Percentiles rank a stretch among this genome's conserved stretches.
phyloP scores from a whole-genome alignment of 2,888 invertebrate species.

The Bedellia somnulentella region DNA sequence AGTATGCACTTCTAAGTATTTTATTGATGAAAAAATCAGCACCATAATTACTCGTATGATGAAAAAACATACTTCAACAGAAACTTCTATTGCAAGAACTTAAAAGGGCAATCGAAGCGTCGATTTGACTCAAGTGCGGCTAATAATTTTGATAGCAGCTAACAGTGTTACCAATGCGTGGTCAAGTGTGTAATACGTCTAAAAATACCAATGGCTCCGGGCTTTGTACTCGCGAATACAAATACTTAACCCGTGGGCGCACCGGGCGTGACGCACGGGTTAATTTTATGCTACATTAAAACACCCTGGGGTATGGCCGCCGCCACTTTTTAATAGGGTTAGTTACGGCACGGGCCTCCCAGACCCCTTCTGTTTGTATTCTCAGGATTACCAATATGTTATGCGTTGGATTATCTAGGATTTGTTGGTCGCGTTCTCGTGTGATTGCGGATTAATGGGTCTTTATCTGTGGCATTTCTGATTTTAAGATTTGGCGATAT shows the following conservation, averaged over 20 bases:
- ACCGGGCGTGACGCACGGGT: slow-evolving; percentile 42
- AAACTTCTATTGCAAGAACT: too few species aligned
- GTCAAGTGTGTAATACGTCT: too few species aligned
- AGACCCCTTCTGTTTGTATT: slow-evolving; percentile 18
- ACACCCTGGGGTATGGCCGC: slow-evolving; percentile 25
- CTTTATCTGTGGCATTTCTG: neutral
- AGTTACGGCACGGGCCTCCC: slow-evolving; percentile 39
- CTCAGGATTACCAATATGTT: slow-evolving; percentile 42
- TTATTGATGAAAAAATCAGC: too few species aligned
- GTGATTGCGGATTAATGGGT: neutral
- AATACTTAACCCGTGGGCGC: slow-evolving; percentile 24
- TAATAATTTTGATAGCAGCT: too few species aligned
- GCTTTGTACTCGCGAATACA: too few species aligned
- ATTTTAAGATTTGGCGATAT: neutral
- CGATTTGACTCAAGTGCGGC: too few species aligned
- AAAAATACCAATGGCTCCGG: too few species aligned
- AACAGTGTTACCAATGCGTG: too few species aligned
- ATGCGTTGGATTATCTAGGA: slow-evolving; percentile 26
- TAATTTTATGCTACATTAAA: slow-evolving; percentile 60
- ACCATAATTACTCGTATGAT: too few species aligned
- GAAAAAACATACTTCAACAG: too few species aligned
- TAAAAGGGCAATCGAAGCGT: too few species aligned
- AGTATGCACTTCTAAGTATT: too few species aligned
- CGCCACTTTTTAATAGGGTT: slow-evolving; percentile 54
- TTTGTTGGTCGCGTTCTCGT: slow-evolving; percentile 17